phyloP scores from a whole-genome alignment of 1,140 invertebrate genomes.

The Radopholus similis region DNA sequence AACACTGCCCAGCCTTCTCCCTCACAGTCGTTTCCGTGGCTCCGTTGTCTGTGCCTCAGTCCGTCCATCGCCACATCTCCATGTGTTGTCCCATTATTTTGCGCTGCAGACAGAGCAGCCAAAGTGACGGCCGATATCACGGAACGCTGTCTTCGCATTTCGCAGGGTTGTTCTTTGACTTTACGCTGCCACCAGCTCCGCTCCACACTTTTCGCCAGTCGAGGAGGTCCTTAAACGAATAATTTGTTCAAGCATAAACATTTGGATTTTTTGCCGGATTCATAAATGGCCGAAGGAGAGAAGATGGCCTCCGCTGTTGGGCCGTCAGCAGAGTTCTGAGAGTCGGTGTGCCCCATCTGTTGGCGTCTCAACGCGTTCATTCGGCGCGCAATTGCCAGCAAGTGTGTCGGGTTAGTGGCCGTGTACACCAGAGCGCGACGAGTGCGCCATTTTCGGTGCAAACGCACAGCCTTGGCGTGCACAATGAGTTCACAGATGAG shows the following conservation, averaged over 20 bases:
- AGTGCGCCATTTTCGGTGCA: conserved; percentile 19
- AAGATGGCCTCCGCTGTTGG: no score
- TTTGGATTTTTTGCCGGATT: not conserved
- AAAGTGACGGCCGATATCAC: not conserved
- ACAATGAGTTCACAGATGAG: conserved; percentile 29
- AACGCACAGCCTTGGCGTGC: conserved; percentile 6
- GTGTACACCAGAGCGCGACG: conserved; percentile 15
- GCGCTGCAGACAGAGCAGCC: not conserved
- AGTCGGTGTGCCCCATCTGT: not conserved
- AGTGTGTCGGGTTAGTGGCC: conserved; percentile 2
- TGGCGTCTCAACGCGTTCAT: not conserved
- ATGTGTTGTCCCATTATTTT: not conserved
- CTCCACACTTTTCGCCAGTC: not conserved
- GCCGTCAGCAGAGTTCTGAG: conserved; percentile 4
- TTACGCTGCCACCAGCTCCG: conserved; percentile 5
- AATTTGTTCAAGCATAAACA: not conserved
- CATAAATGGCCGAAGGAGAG: not conserved
- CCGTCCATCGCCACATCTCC: not conserved
- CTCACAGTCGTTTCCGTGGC: not conserved
- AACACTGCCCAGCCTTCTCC: not conserved
- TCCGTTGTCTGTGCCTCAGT: not conserved
- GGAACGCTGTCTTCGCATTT: not conserved
- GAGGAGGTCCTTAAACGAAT: not conserved
- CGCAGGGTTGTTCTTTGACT: not conserved
- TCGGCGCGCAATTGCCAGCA: conserved; percentile 2